Evolutionary conservation across 2,797 vertebrate species (phyloP).

Genomic region (Gymnoscopelus microlampas): DNA sequence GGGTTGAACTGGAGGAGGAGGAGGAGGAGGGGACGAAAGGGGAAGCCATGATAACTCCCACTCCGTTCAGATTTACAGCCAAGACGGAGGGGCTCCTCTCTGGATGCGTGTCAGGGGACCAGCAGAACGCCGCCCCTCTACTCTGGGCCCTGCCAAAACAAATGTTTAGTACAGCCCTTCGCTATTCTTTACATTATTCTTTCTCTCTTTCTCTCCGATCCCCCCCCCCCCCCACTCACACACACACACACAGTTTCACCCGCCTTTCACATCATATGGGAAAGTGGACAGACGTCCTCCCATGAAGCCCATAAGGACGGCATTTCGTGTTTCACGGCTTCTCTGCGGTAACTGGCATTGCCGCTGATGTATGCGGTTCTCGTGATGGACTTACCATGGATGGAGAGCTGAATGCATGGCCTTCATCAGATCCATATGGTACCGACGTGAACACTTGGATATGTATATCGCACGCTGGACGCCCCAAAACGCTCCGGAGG

Average conservation of each 20-base stretch:
- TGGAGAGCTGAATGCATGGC: not conserved
- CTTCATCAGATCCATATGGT: not conserved
- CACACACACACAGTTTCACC: not conserved
- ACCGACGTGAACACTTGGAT: no score
- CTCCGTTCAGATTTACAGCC: slow-evolving; percentile 77
- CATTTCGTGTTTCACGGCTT: slow-evolving; percentile 28
- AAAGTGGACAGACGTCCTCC: slow-evolving; percentile 43
- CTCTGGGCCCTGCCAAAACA: slow-evolving; percentile 72
- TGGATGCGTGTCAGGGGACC: slow-evolving; percentile 70
- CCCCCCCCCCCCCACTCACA: not conserved
- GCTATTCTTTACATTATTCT: slow-evolving; percentile 62
- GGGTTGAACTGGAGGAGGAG: slow-evolving; percentile 59
- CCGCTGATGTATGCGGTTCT: not conserved
- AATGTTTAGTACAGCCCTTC: slow-evolving; percentile 72
- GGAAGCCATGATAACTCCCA: slow-evolving; percentile 74
- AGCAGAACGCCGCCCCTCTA: slow-evolving; percentile 55
- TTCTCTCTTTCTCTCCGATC: slow-evolving; percentile 36
- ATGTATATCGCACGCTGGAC: not conserved
- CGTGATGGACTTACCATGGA: slow-evolving; percentile 14
- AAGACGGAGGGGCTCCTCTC: slow-evolving; percentile 69
- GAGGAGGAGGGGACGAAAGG: slow-evolving; percentile 16
- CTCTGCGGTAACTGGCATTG: slow-evolving; percentile 4
- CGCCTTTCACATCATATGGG: slow-evolving; percentile 48
- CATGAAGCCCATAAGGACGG: slow-evolving; percentile 9
- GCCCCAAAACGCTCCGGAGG: slow-evolving; percentile 5